phyloP scores from a whole-genome alignment of 2,888 invertebrate genomes.

The Fragum fragum region DNA sequence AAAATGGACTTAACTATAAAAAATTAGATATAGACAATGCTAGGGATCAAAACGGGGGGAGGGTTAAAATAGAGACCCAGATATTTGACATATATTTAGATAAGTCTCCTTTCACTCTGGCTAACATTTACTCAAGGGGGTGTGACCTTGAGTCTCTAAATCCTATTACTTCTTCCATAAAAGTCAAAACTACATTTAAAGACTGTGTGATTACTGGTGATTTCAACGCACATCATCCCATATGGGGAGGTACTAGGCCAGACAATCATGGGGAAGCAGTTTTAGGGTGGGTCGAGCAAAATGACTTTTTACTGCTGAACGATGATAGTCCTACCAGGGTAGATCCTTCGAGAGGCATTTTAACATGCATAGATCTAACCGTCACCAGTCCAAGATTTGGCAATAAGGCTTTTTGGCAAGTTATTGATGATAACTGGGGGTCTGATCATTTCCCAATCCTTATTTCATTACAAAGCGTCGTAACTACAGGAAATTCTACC shows the following conservation, averaged over 20 bases:
- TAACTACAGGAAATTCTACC: neutral
- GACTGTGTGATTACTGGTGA: slow-evolving; percentile 16
- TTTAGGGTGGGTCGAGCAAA: neutral
- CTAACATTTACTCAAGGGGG: slow-evolving; percentile 19
- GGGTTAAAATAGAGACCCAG: slow-evolving; percentile 10
- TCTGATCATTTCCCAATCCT: slow-evolving; percentile 33
- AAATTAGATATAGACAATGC: slow-evolving; percentile 10
- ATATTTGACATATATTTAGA: slow-evolving; percentile 3
- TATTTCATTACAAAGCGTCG: neutral
- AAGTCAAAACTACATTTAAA: neutral
- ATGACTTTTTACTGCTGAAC: slow-evolving; percentile 22
- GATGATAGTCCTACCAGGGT: slow-evolving; percentile 26
- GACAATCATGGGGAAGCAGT: neutral
- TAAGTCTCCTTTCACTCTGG: neutral
- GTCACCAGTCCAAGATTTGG: neutral
- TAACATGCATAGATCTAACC: slow-evolving; percentile 2
- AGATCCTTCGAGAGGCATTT: neutral
- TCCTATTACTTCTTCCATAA: neutral
- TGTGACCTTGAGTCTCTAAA: slow-evolving; percentile 20
- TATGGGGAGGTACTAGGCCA: slow-evolving; percentile 1
- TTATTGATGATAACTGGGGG: slow-evolving; percentile 11
- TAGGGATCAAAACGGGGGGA: slow-evolving; percentile 19
- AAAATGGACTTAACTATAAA: neutral
- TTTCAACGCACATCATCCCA: slow-evolving; percentile 27
- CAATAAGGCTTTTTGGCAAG: slow-evolving; percentile 18